phyloP scores from a whole-genome alignment of 1,140 invertebrate genomes.

The Nephila pilipes region DNA sequence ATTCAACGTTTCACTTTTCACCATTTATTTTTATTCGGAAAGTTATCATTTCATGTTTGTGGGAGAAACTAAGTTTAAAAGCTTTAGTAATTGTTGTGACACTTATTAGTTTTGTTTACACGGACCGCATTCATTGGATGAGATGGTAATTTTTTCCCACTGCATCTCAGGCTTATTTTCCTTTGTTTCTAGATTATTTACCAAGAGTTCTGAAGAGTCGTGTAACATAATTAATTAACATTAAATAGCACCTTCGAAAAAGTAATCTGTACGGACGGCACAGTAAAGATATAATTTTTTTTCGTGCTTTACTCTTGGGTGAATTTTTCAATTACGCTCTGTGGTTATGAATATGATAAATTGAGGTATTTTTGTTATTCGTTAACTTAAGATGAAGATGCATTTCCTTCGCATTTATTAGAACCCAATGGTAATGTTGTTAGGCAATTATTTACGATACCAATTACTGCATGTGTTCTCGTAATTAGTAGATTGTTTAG shows the following conservation, averaged over 20 bases:
- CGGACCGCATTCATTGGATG: not conserved
- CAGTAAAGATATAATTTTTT: not conserved
- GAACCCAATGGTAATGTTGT: slow-evolving; percentile 26
- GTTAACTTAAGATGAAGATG: slow-evolving; percentile 39
- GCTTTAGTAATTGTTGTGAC: slow-evolving; percentile 61
- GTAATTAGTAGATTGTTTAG: slow-evolving; percentile 12
- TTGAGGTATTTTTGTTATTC: slow-evolving; percentile 24
- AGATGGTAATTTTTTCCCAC: not conserved
- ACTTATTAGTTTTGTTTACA: slow-evolving; percentile 68
- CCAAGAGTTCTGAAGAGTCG: slow-evolving; percentile 9
- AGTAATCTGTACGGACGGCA: slow-evolving; percentile 29
- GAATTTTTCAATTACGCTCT: slow-evolving; percentile 42
- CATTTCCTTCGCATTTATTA: not conserved
- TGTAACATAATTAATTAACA: slow-evolving; percentile 53
- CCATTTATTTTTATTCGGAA: slow-evolving; percentile 1
- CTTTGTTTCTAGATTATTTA: slow-evolving; percentile 38
- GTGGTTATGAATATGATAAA: slow-evolving; percentile 28
- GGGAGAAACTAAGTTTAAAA: slow-evolving; percentile 23
- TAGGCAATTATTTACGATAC: not conserved
- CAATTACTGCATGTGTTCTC: not conserved
- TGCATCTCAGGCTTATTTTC: slow-evolving; percentile 10
- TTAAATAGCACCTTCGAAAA: slow-evolving; percentile 52
- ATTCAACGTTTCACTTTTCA: not conserved
- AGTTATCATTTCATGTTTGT: slow-evolving; percentile 4
- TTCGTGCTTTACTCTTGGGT: not conserved